phyloP scores from a whole-genome alignment of 35 echinoderm and acorn worm species.

The Stichopus chloronotus region DNA sequence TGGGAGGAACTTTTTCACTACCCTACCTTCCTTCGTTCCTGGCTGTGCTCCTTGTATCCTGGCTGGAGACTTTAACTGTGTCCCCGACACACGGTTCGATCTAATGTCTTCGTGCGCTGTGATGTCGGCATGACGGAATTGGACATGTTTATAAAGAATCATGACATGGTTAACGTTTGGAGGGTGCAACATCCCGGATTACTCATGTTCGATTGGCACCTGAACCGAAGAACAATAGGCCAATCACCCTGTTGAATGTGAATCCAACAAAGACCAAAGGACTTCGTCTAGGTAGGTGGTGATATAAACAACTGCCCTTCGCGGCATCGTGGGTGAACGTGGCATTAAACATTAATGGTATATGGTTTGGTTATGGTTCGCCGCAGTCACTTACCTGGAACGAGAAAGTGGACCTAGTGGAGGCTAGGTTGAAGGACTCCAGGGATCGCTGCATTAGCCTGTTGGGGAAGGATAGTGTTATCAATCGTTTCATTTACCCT shows the following conservation, averaged over 20 bases:
- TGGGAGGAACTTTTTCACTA: constrained; percentile 1
- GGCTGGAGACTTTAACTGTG: constrained; percentile 33
- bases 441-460: neutral
- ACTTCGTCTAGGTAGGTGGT: too few relatives aligned
- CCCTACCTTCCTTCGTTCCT: constrained; percentile 34
- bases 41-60: constrained; percentile 11
- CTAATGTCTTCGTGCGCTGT: neutral
- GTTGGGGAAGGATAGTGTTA: neutral
- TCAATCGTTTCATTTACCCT: neutral
- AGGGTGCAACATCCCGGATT: neutral
- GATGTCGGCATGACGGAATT: constrained; percentile 3
- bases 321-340: neutral
- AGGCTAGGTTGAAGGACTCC: neutral
- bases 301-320: too few relatives aligned
- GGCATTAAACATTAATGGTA: neutral
- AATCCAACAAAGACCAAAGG: too few relatives aligned
- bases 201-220: neutral
- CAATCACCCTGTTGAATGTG: too few relatives aligned
- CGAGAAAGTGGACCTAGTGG: neutral
- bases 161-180: constrained; percentile 8
- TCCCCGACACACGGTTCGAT: constrained; percentile 22
- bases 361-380: constrained; percentile 13
- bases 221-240: neutral
- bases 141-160: constrained; percentile 2
- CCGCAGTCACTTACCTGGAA: neutral